Evolutionary conservation across 2,113 vertebrate species (phyloP), one percentile per base, ranked within the genome.

Genomic region (Nothocercus nigrocapillus): DNA sequence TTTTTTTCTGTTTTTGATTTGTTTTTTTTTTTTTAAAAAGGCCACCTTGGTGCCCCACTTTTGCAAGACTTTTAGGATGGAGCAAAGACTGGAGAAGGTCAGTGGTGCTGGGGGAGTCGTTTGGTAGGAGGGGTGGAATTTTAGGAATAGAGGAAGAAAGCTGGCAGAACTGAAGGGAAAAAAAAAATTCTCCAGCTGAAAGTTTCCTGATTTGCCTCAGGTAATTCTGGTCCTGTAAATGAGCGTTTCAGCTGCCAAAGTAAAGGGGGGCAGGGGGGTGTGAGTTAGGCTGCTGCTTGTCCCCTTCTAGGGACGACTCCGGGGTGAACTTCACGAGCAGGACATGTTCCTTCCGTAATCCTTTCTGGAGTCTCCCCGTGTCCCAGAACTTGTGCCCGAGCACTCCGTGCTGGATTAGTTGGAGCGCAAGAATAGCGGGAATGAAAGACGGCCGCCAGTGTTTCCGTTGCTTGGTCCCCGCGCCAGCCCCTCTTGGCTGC

Each of bases 401-500:
- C 16, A 6, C 73, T 34, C 38, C 14, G 13, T 22, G 28, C 40
- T 45, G 1, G 0, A 7, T 28, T 6, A 11, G 30, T 21, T 16
- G 62, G 28, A 47, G 10, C 47, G 5, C 69, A 73, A 54, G 69
- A 30, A n/a, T 8, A 30, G 25, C 9, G 28, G 7, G 30, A 0
- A 3, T 45, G 28, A 38, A 22, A 53, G 17, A 10, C 40, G 30
- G 5, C 8, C 36, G 4, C 8, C 47, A 28, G 45, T 7, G 16
- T 18, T 66, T 32, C 34, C 66, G 30, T 5, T 11, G 59, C 6
- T 7, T 0, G 2, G 22, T 63, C 42, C 3, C 24, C 2, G 1
- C 0, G 1, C 25, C 1, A 0, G 7, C 1, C 5, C 14, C 42
- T 18, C 64, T n/a, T 1, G 0, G 18, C 28, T 49, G 38, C 58